Percentiles rank a stretch among this genome's conserved stretches.
These are phyloP conservation scores for Paramormyrops hopkinsi DNA, from an alignment of 2,797 vertebrate species.

Conservation along the genomic window DNA sequence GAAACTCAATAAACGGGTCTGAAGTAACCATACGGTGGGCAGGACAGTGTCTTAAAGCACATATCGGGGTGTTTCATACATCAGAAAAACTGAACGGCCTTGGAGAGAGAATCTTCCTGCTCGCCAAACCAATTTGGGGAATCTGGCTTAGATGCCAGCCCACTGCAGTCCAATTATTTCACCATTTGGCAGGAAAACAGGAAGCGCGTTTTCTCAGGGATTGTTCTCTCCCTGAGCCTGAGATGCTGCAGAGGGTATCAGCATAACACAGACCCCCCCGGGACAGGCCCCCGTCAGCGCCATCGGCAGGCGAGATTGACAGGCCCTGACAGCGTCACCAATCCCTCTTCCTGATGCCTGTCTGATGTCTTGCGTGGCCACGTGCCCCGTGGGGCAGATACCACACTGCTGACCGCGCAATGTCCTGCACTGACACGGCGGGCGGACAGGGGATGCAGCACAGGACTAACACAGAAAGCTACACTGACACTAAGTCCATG, in stretches of 20 bases:
- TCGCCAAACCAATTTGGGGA: background rate
- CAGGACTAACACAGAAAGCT: background rate
- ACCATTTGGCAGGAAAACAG: background rate
- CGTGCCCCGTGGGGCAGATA: background rate
- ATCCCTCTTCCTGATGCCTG: background rate
- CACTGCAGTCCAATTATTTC: background rate
- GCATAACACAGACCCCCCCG: background rate
- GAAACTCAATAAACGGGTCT: background rate
- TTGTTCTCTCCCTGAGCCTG: background rate
- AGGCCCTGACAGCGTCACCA: background rate
- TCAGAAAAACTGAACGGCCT: background rate
- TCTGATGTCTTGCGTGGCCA: background rate
- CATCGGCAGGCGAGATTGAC: background rate
- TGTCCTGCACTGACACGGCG: background rate
- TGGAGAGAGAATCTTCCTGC: background rate
- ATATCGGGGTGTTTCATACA: background rate
- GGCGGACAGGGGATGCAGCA: background rate
- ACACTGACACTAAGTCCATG: background rate
- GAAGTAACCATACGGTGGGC: background rate
- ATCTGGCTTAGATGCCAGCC: background rate
- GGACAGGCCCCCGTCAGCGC: background rate
- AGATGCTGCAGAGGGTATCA: background rate
- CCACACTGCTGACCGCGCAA: background rate
- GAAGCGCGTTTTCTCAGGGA: background rate
- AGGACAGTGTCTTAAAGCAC: background rate